phyloP scores from a whole-genome alignment of 2,113 vertebrate genomes.

The Calidris pygmaea region DNA sequence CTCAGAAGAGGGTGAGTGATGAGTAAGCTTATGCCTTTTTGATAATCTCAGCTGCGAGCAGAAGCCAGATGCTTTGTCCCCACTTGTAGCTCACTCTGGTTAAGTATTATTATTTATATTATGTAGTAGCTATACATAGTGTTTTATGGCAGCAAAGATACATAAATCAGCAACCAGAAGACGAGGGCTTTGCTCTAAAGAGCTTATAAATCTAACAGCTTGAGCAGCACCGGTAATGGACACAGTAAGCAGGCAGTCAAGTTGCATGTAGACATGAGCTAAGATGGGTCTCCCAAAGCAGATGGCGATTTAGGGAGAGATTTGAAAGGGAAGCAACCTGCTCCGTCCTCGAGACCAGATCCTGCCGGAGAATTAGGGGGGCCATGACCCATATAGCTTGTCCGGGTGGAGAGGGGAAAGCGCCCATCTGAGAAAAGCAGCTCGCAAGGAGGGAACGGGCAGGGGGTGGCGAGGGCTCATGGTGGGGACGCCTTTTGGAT shows the following conservation, averaged over 20 bases:
- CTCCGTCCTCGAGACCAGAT: constrained; percentile 19
- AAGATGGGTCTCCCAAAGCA: constrained; percentile 53
- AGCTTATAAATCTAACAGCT: constrained; percentile 68
- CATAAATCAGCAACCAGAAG: constrained; percentile 61
- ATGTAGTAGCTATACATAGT: constrained; percentile 57
- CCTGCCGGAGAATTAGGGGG: not conserved
- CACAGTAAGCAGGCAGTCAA: constrained; percentile 52
- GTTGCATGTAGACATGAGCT: constrained; percentile 49
- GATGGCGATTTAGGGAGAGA: constrained; percentile 45
- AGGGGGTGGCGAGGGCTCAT: not conserved
- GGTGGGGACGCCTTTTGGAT: not conserved
- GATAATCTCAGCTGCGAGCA: constrained; percentile 1
- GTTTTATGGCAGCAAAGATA: constrained; percentile 63
- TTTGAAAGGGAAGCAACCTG: constrained; percentile 30
- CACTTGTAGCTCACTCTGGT: constrained; percentile 49
- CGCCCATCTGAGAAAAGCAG: not conserved
- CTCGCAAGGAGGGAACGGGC: accelerated
- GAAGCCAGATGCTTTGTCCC: constrained; percentile 56
- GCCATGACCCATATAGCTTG: not conserved
- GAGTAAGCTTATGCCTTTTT: constrained; percentile 20
- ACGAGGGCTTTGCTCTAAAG: constrained; percentile 65
- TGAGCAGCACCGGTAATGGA: constrained; percentile 52
- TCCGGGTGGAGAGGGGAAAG: not conserved
- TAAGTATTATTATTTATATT: constrained; percentile 71
- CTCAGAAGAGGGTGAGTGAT: constrained; percentile 28